Evolutionary conservation across 2,797 vertebrate genomes (phyloP).

Genomic region (Petrocephalus sullivani): DNA sequence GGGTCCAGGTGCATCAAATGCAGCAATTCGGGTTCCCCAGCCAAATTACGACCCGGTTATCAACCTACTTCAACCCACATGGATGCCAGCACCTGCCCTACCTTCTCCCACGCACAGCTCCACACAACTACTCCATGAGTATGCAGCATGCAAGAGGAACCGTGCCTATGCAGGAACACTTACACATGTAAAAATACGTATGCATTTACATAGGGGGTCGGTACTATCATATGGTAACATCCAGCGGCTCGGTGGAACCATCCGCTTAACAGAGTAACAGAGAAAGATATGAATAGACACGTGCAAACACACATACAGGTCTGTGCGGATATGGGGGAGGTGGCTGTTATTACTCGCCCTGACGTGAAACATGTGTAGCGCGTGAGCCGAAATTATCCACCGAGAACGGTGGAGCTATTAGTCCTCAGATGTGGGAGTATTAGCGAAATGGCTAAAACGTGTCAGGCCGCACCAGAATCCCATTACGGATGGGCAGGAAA

Average conservation of each 20-base stretch:
- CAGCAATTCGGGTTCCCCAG: not conserved
- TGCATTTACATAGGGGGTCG: no score
- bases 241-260: not conserved
- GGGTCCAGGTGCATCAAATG: not conserved
- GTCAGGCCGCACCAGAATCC: conserved; percentile 32
- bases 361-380: conserved; percentile 9
- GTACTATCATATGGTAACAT: not conserved
- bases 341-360: conserved; percentile 20
- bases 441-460: conserved; percentile 24
- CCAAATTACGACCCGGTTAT: not conserved
- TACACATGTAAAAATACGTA: not conserved
- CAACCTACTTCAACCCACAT: conserved; percentile 22
- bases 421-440: conserved; percentile 36
- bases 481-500: conserved; percentile 37
- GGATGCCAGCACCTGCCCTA: conserved; percentile 48
- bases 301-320: not conserved
- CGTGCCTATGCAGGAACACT: not conserved
- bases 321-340: conserved; percentile 14
- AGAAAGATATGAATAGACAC: not conserved
- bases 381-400: not conserved
- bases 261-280: not conserved
- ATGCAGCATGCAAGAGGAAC: not conserved
- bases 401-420: conserved; percentile 15
- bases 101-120: conserved; percentile 41
- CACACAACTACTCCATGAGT: not conserved